These are phyloP conservation scores for Glandiceps talaboti DNA, from an alignment of 53 echinoderm and acorn worm genomes.

Conservation along the genomic window DNA sequence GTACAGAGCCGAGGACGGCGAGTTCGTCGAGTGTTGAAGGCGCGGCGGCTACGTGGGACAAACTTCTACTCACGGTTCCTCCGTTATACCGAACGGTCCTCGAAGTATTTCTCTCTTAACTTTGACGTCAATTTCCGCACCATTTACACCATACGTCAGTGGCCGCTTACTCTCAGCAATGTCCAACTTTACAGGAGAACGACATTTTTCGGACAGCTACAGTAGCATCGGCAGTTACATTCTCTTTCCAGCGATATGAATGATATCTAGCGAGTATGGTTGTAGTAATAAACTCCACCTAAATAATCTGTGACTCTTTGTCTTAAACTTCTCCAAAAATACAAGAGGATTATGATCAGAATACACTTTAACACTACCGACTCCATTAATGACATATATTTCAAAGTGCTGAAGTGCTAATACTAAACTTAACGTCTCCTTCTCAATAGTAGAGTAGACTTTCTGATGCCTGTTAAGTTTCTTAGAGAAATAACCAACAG, in stretches of 20 bases:
- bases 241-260: conserved; percentile 40
- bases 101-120: too few species aligned
- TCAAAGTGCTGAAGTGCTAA: conserved; percentile 39
- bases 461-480: conserved; percentile 30
- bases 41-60: too few species aligned
- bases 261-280: conserved; percentile 27
- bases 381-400: conserved; percentile 21
- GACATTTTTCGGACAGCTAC: too few species aligned
- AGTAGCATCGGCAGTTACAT: conserved; percentile 44
- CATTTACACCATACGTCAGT: too few species aligned
- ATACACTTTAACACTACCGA: conserved; percentile 5
- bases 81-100: too few species aligned
- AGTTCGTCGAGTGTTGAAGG: too few species aligned
- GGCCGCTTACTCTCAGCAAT: too few species aligned
- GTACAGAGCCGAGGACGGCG: too few species aligned
- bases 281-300: conserved; percentile 36
- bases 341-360: conserved; percentile 31
- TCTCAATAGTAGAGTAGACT: conserved; percentile 61
- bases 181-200: too few species aligned
- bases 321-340: conserved; percentile 27
- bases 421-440: conserved; percentile 33
- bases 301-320: conserved; percentile 20
- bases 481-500: conserved; percentile 39
- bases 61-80: too few species aligned
- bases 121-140: too few species aligned